phyloP scores from a whole-genome alignment of 64 coral and sea anemone species.

The Platygyra sinensis region DNA sequence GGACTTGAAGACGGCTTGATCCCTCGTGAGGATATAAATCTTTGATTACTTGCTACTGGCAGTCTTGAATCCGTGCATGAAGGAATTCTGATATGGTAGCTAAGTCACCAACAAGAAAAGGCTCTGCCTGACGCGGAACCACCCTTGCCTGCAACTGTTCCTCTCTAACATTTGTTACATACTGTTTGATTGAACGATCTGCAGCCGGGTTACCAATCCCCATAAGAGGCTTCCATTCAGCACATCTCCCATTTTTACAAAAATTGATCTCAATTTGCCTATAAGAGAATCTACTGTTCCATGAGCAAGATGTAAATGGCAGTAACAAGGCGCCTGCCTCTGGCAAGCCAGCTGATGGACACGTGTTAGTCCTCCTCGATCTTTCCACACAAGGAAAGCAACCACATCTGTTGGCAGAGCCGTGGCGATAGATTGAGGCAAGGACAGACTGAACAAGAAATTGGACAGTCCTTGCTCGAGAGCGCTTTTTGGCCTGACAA shows the following conservation, averaged over 20 bases:
- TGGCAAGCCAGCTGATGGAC: too few relatives aligned
- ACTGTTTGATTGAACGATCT: not conserved
- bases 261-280: constrained; percentile 33
- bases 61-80: not conserved
- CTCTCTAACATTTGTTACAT: not conserved
- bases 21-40: constrained; percentile 5
- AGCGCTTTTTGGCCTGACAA: too few relatives aligned
- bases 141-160: constrained; percentile 5
- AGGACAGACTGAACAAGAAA: too few relatives aligned
- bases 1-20: constrained; percentile 8
- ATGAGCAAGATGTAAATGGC: not conserved
- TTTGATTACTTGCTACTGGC: not conserved
- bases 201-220: constrained; percentile 6
- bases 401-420: too few relatives aligned
- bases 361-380: too few relatives aligned
- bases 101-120: not conserved
- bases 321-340: too few relatives aligned
- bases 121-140: not conserved
- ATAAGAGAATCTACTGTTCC: constrained; percentile 45
- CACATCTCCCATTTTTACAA: not conserved
- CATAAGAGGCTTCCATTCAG: not conserved
- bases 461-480: too few relatives aligned
- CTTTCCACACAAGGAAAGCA: too few relatives aligned
- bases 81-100: not conserved
- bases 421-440: too few relatives aligned